Conservation (phyloP, 2,888 invertebrate genomes). For the Frankliniella fusca region DNA sequence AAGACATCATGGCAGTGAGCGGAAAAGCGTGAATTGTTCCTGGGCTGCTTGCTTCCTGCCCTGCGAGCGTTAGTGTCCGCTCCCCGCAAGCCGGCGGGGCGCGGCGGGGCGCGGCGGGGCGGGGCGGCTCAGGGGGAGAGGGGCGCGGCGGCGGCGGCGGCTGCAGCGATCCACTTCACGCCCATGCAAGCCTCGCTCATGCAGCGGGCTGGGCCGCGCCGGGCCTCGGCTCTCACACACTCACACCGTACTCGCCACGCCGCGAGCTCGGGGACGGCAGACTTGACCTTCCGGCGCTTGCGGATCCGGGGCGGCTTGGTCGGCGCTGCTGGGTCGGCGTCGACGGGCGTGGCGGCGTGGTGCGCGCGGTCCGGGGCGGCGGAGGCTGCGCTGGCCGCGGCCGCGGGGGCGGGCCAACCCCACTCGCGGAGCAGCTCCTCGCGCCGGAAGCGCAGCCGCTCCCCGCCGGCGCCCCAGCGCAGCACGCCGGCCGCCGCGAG, state of each 20-base stretch:
- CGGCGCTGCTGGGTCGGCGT: neutral
- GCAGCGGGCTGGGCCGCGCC: neutral
- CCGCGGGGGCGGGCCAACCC: neutral
- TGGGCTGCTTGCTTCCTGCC: no score
- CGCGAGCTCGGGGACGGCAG: neutral
- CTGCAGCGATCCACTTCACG: neutral
- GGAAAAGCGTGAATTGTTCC: no score
- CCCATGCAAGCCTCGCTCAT: no score
- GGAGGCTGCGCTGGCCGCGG: neutral
- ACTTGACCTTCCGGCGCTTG: conserved; percentile 8
- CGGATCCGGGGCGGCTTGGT: neutral
- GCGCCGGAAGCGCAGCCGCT: conserved; percentile 1
- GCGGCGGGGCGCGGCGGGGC: neutral
- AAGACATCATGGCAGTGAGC: no score
- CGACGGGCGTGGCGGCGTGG: neutral
- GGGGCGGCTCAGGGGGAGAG: neutral
- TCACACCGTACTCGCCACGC: conserved; percentile 23
- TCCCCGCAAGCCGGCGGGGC: no score
- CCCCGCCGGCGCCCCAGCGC: neutral
- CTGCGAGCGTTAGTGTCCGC: no score
- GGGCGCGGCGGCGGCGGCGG: neutral
- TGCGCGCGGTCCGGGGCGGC: neutral
- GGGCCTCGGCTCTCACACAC: neutral
- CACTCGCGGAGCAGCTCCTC: conserved; percentile 7
- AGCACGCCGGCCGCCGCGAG: neutral